Evolutionary conservation across 2,797 vertebrate genomes (phyloP).

Genomic region (Taenioides sp.): DNA sequence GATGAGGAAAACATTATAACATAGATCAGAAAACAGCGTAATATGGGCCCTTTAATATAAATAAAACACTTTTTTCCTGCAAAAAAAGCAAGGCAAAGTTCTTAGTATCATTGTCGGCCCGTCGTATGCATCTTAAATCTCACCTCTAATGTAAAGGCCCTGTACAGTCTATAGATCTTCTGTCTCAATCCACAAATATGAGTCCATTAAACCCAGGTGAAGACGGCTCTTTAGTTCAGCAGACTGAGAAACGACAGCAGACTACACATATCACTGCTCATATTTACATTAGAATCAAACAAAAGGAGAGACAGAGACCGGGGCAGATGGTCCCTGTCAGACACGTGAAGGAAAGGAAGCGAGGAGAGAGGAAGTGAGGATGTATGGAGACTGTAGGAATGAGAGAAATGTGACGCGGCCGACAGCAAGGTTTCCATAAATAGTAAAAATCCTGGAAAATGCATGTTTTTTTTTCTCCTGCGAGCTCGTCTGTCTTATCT

Average conservation of each 20-base stretch:
- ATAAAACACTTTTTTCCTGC: too few species aligned
- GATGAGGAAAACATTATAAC: too few species aligned
- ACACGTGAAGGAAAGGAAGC: slow-evolving; percentile 36
- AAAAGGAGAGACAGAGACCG: slow-evolving; percentile 8
- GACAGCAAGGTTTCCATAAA: slow-evolving; percentile 4
- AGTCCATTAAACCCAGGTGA: slow-evolving; percentile 18
- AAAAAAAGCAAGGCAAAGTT: too few species aligned
- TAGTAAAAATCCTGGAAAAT: slow-evolving; percentile 1
- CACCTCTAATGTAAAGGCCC: neutral
- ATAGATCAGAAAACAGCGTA: too few species aligned
- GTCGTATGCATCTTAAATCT: too few species aligned
- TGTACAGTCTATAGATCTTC: neutral
- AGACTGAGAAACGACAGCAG: slow-evolving; percentile 35
- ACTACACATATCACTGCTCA: slow-evolving; percentile 58
- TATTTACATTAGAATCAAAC: slow-evolving; percentile 50
- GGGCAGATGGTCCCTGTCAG: slow-evolving; percentile 15
- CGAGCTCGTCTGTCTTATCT: neutral
- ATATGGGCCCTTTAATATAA: too few species aligned
- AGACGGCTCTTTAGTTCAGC: slow-evolving; percentile 27
- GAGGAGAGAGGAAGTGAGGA: slow-evolving; percentile 18
- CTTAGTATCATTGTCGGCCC: too few species aligned
- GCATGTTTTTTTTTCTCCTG: neutral
- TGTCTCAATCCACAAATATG: neutral
- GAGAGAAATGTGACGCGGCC: slow-evolving; percentile 14
- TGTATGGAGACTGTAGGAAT: neutral